Evolutionary conservation across 2,113 vertebrate species (phyloP).

Genomic region (Caloenas nicobarica): DNA sequence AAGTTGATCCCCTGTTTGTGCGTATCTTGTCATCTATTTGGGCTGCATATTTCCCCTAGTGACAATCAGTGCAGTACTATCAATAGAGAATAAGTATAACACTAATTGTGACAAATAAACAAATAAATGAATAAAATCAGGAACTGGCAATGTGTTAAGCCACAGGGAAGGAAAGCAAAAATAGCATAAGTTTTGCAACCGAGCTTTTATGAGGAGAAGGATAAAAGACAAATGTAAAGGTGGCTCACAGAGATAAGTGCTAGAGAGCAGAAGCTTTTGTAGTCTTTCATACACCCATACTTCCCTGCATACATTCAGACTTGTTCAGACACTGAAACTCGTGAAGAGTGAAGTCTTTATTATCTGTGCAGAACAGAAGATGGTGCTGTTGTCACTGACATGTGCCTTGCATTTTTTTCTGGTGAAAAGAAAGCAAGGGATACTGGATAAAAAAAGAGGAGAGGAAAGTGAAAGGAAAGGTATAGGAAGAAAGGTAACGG

Average conservation of each 20-base stretch:
- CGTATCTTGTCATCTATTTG: not conserved
- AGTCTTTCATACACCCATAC: not conserved
- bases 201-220: not conserved
- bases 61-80: not conserved
- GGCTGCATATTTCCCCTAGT: not conserved
- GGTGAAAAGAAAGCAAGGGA: not conserved
- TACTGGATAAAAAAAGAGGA: not conserved
- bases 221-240: not conserved
- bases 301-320: not conserved
- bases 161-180: not conserved
- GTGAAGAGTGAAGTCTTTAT: not conserved
- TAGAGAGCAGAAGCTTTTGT: not conserved
- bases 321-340: not conserved
- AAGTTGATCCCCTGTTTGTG: not conserved
- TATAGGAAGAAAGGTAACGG: not conserved
- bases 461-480: not conserved
- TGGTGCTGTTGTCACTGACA: conserved; percentile 58
- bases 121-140: not conserved
- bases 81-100: not conserved
- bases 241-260: not conserved
- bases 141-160: not conserved
- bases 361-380: conserved; percentile 52
- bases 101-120: not conserved
- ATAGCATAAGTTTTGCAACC: not conserved
- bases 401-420: not conserved